Conservation (phyloP, 2,888 invertebrate genomes). For the Clunio marinus region DNA sequence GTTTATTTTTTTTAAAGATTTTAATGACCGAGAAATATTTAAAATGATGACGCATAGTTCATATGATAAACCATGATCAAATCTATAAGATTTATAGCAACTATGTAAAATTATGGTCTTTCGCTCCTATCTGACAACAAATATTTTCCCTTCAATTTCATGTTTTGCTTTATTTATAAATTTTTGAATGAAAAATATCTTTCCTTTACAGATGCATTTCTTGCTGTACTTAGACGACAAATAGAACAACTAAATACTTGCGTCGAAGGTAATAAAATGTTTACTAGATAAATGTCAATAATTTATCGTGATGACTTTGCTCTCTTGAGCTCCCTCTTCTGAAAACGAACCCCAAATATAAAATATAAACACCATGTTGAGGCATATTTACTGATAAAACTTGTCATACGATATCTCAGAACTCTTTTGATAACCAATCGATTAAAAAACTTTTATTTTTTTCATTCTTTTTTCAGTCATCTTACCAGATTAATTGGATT, state of each 20-base stretch:
- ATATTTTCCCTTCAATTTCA: not conserved
- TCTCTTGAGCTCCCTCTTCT: constrained; percentile 40
- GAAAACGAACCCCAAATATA: constrained; percentile 38
- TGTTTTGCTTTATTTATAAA: too few species aligned
- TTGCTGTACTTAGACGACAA: not conserved
- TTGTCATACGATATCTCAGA: not conserved
- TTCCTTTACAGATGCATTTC: not conserved
- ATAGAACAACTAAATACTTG: not conserved
- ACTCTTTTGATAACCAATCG: not conserved
- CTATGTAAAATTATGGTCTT: constrained; percentile 43
- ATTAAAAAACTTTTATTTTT: not conserved
- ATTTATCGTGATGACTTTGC: constrained; percentile 29
- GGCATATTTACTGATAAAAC: constrained; percentile 9
- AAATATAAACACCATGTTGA: constrained; percentile 37
- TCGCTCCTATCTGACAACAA: constrained; percentile 43
- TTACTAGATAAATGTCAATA: not conserved
- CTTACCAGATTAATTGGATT: too few species aligned
- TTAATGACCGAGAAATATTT: too few species aligned
- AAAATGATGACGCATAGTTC: constrained; percentile 46
- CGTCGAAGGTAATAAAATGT: not conserved
- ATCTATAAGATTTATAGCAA: constrained; percentile 15
- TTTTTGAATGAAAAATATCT: too few species aligned
- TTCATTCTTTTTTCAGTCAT: too few species aligned
- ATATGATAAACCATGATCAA: constrained; percentile 44
- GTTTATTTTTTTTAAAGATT: too few species aligned